Conservation (phyloP, 2,888 invertebrate genomes). For the Noctua fimbriata region DNA sequence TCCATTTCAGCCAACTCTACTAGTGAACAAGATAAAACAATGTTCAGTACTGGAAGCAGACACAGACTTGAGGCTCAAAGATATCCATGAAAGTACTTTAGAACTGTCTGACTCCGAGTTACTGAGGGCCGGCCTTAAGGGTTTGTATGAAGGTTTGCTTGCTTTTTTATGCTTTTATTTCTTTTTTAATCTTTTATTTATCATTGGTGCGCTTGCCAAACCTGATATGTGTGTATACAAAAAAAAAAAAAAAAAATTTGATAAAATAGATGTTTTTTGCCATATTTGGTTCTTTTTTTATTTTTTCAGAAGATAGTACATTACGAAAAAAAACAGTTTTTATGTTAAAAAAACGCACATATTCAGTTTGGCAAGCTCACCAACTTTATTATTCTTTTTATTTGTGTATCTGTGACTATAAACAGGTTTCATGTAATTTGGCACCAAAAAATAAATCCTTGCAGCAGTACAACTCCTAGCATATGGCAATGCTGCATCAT, state of each 20-base stretch:
- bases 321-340: too few species aligned
- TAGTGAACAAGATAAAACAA: constrained; percentile 94
- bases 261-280: too few species aligned
- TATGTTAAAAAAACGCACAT: too few species aligned
- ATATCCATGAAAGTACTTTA: constrained; percentile 92
- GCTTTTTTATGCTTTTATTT: constrained; percentile 46
- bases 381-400: constrained; percentile 9
- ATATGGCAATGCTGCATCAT: not conserved
- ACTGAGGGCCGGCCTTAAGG: constrained; percentile 95
- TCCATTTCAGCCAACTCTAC: constrained; percentile 91
- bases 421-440: constrained; percentile 1
- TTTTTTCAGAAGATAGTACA: too few species aligned
- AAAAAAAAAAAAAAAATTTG: too few species aligned
- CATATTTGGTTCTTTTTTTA: too few species aligned
- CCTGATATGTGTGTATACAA: too few species aligned
- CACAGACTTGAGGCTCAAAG: constrained; percentile 93
- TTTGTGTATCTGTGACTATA: constrained; percentile 8
- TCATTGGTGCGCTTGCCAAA: too few species aligned
- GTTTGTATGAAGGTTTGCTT: constrained; percentile 80
- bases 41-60: constrained; percentile 93
- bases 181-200: constrained; percentile 14
- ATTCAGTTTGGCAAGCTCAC: too few species aligned
- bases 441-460: constrained; percentile 4
- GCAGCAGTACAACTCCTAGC: constrained; percentile 8
- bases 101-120: constrained; percentile 94